Evolutionary conservation across 2,797 vertebrate genomes (phyloP).

Genomic region (Remorina albescens): DNA sequence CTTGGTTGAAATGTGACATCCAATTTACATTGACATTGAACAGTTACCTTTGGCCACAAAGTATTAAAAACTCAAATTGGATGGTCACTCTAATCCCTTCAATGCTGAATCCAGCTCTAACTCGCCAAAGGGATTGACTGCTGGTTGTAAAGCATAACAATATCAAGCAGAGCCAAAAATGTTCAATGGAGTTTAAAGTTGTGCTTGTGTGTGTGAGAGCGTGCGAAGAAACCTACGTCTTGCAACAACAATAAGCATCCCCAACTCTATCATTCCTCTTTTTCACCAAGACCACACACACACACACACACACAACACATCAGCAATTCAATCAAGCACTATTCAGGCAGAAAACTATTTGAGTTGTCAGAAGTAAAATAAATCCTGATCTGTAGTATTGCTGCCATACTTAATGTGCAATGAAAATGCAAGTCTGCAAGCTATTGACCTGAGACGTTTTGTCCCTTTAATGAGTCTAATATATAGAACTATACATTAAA

Average conservation of each 20-base stretch:
- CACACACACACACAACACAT: slow-evolving; percentile 24
- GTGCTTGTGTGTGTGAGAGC: slow-evolving; percentile 15
- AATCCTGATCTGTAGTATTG: slow-evolving; percentile 34
- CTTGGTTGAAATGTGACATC: slow-evolving; percentile 29
- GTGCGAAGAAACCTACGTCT: slow-evolving; percentile 17
- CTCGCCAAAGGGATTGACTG: slow-evolving; percentile 47
- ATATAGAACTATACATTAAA: slow-evolving; percentile 5
- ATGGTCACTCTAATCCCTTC: slow-evolving; percentile 58
- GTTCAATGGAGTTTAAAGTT: slow-evolving; percentile 49
- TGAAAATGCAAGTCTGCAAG: slow-evolving; percentile 34
- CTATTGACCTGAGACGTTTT: slow-evolving; percentile 29
- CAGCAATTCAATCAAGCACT: slow-evolving; percentile 51
- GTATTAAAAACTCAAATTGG: slow-evolving; percentile 58
- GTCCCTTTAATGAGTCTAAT: slow-evolving; percentile 35
- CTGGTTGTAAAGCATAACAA: slow-evolving; percentile 57
- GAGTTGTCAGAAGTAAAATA: slow-evolving; percentile 28
- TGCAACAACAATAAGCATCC: slow-evolving; percentile 42
- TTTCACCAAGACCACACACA: slow-evolving; percentile 19
- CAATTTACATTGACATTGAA: slow-evolving; percentile 42
- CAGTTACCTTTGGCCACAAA: slow-evolving; percentile 37
- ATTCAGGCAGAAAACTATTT: slow-evolving; percentile 40
- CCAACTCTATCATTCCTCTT: slow-evolving; percentile 19
- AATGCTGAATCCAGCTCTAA: slow-evolving; percentile 38
- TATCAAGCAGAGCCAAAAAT: slow-evolving; percentile 46
- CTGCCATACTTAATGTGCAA: slow-evolving; percentile 34